Evolutionary conservation across 2,113 vertebrate genomes (phyloP).

Genomic region (Arenaria interpres): DNA sequence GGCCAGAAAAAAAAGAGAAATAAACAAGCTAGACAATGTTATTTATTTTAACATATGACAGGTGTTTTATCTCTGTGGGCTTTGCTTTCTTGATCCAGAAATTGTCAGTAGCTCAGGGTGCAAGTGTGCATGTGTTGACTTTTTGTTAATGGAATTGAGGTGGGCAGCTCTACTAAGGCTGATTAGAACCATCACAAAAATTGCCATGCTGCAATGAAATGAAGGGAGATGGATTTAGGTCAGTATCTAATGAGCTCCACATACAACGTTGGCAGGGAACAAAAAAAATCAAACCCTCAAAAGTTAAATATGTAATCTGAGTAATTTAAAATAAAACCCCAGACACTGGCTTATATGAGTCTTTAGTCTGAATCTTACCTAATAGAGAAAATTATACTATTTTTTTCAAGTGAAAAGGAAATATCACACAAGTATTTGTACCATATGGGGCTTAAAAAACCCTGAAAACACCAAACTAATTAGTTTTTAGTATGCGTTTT

Average conservation of each 20-base stretch:
- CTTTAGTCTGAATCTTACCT: neutral
- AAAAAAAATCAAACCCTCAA: neutral
- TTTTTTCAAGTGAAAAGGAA: neutral
- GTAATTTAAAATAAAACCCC: neutral
- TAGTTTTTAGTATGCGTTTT: neutral
- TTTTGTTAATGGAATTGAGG: neutral
- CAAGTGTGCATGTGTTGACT: neutral
- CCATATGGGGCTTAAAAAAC: neutral
- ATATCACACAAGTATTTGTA: neutral
- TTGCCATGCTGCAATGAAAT: conserved; percentile 5
- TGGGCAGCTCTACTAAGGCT: conserved; percentile 27
- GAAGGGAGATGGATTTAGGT: conserved; percentile 47
- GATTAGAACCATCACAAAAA: conserved; percentile 40
- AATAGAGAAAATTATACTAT: neutral
- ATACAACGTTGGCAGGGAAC: neutral
- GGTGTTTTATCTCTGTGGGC: neutral
- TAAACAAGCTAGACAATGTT: neutral
- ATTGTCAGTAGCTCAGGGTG: neutral
- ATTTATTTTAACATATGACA: neutral
- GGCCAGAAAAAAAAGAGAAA: neutral
- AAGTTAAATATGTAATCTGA: neutral
- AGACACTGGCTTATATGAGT: neutral
- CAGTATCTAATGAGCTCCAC: neutral
- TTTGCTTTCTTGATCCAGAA: neutral
- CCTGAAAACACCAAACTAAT: neutral